phyloP scores from a whole-genome alignment of 2,797 vertebrate genomes.

The Orientallactaga sibirica region DNA sequence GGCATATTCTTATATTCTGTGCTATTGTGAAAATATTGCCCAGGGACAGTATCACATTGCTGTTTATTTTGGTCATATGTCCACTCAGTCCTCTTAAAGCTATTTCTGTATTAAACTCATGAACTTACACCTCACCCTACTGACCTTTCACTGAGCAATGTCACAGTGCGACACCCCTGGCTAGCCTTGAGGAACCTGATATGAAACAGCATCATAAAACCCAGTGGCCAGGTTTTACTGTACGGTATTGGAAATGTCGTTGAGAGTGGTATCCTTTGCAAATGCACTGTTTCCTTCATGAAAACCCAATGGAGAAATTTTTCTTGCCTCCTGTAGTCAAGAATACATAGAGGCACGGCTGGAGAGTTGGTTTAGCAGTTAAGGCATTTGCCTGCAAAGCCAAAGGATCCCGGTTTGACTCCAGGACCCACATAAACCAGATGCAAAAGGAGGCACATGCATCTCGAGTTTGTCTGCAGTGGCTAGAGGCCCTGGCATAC shows the following conservation, averaged over 20 bases:
- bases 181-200: background rate
- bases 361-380: too few relatives aligned
- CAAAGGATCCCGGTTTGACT: too few relatives aligned
- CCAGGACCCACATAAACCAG: too few relatives aligned
- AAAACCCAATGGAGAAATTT: background rate
- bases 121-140: slow-evolving; percentile 17
- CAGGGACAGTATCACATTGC: background rate
- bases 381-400: too few relatives aligned
- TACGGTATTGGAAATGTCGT: background rate
- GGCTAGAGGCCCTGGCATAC: too few relatives aligned
- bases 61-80: slow-evolving; percentile 32
- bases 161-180: background rate
- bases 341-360: background rate
- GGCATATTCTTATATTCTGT: too few relatives aligned
- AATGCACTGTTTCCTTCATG: background rate
- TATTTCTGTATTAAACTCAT: slow-evolving; percentile 66
- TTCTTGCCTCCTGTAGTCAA: background rate
- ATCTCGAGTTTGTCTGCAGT: too few relatives aligned
- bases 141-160: slow-evolving; percentile 2
- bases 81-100: slow-evolving; percentile 33
- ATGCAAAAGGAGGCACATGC: too few relatives aligned
- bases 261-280: background rate
- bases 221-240: background rate
- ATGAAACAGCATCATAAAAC: background rate
- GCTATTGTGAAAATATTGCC: background rate